Percentiles rank a stretch among this genome's conserved stretches.
These are phyloP conservation scores for Clarias laeviceps DNA, from an alignment of 2,797 vertebrate species.

Conservation along the genomic window DNA sequence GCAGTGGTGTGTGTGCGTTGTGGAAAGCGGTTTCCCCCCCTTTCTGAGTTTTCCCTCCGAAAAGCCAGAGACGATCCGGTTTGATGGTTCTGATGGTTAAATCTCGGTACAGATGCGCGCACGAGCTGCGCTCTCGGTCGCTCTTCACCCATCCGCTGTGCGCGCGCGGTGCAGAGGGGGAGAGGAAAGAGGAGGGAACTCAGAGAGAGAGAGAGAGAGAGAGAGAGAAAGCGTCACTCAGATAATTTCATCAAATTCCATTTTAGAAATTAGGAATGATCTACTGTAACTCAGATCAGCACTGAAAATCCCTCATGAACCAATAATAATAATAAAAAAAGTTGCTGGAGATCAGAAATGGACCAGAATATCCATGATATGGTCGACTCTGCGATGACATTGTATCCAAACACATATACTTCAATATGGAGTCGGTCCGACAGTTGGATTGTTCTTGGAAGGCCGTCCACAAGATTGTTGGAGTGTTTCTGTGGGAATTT, in stretches of 20 bases:
- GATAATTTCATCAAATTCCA: neutral
- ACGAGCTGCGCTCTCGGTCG: slow-evolving; percentile 61
- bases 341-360: neutral
- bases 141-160: slow-evolving; percentile 73
- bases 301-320: neutral
- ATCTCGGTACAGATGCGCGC: slow-evolving; percentile 44
- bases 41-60: neutral
- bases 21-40: neutral
- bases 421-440: too few relatives aligned
- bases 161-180: slow-evolving; percentile 41
- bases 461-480: too few relatives aligned
- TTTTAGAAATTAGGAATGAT: neutral
- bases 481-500: too few relatives aligned
- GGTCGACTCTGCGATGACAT: too few relatives aligned
- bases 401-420: too few relatives aligned
- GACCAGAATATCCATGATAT: neutral
- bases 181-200: neutral
- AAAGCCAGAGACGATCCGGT: neutral
- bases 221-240: neutral
- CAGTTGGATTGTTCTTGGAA: too few relatives aligned
- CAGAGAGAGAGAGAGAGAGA: too few relatives aligned
- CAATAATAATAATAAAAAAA: neutral
- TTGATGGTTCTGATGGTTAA: slow-evolving; percentile 22
- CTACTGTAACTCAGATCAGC: neutral
- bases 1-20: neutral